A percentile compares a stretch with the other conserved stretches of the same genome.
These are phyloP conservation scores for Nilaparvata lugens DNA, from an alignment of 1,140 invertebrate genomes.

Conservation along the genomic window DNA sequence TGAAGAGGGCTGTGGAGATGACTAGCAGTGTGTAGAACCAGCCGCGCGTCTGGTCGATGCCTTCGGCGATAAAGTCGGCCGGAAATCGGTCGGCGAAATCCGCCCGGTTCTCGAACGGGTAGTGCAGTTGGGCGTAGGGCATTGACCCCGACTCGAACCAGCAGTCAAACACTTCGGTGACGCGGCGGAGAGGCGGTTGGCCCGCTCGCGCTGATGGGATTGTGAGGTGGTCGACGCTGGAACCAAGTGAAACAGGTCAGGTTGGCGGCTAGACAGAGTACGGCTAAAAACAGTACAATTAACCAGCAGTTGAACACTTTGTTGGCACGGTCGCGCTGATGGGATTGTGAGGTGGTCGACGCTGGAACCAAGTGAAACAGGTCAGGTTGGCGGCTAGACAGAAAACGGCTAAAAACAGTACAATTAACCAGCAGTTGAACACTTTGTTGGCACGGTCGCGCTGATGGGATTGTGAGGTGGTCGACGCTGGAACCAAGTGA, in stretches of 20 bases:
- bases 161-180: slow-evolving; percentile 97
- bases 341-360: slow-evolving; percentile 93
- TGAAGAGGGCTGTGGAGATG: slow-evolving; percentile 91
- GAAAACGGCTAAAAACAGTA: no score
- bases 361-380: slow-evolving; percentile 32
- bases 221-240: slow-evolving; percentile 78
- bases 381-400: neutral
- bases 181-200: slow-evolving; percentile 68
- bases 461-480: slow-evolving; percentile 87
- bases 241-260: slow-evolving; percentile 13
- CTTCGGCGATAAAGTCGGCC: slow-evolving; percentile 99
- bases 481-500: slow-evolving; percentile 56
- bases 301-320: slow-evolving; percentile 99
- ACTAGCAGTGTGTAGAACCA: slow-evolving; percentile 96
- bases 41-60: slow-evolving; percentile 97
- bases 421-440: slow-evolving; percentile 99
- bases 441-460: slow-evolving; percentile 78
- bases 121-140: slow-evolving; percentile 97
- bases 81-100: slow-evolving; percentile 93
- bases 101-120: slow-evolving; percentile 87
- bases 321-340: slow-evolving; percentile 65
- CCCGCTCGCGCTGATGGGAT: slow-evolving; percentile 85
- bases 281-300: no score
- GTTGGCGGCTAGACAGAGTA: neutral
- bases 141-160: slow-evolving; percentile 99